Base-by-base conservation (phyloP, 2,797 vertebrate genomes). In the Cyprinella venusta region DNA sequence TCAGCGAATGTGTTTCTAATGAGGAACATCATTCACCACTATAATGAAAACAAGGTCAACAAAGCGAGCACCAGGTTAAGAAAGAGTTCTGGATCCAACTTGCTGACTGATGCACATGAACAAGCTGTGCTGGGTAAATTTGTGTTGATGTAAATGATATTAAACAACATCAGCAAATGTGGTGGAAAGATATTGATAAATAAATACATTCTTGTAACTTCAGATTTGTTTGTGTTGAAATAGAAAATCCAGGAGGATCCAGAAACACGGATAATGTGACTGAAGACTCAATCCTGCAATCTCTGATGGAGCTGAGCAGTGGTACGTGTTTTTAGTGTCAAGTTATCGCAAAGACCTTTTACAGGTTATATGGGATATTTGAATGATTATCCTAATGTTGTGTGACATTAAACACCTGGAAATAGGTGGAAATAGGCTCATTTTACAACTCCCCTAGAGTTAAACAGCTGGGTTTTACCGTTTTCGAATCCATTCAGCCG, bases 11-110 rank as follows among this genome's bases (percentile, higher is more conserved):
- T 78, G 61, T 78, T 65, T 65, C 76, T 33, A 64, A 78, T 65
- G 76, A 50, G 76, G 61, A 78, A 78, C 42, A 30, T 78, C 18
- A 16, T 78, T 78, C 61, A 78, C 42, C 61, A 78, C 26, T 65
- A 50, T 78, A 78, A 78, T 78, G 18, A 33, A 48, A 65, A 50
- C 16, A 48, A 65, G 6, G 76, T 59, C 40, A 13, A 8, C 9
- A 45, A 63, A 45, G 13, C 26, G 8, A 76, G 75, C 8, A 30
- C 36, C n/a, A 8, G 56, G 24, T 59, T 72, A 63, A 38, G 16
- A 42, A 48, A 38, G 56, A 72, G 38, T 59, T 38, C 16, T 74
- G 69, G 40, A 74, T 50, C 40, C 12, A 63, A 6, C 18, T 30
- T 50, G 24, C n/a, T 48, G 42, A 30, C 21, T 21, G 59, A 50